Evolutionary conservation across 2,888 invertebrate genomes (phyloP).

Genomic region (Amphipoea lucens): DNA sequence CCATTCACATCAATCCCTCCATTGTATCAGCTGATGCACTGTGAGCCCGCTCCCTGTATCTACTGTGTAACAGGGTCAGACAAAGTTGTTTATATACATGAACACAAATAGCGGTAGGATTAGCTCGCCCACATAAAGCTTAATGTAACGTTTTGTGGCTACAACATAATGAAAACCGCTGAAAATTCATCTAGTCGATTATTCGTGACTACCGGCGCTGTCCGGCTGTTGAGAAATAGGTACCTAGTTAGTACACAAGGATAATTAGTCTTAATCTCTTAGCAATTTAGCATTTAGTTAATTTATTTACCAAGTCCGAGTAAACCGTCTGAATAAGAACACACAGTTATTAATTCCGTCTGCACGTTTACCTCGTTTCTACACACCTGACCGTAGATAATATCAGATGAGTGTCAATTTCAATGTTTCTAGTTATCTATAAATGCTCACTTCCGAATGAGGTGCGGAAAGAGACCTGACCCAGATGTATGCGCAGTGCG

Average conservation of each 20-base stretch:
- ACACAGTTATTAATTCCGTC: slow-evolving; percentile 53
- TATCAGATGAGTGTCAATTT: slow-evolving; percentile 65
- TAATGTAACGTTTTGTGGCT: slow-evolving; percentile 61
- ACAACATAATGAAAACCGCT: slow-evolving; percentile 41
- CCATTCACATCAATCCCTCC: slow-evolving; percentile 72
- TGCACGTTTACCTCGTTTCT: slow-evolving; percentile 65
- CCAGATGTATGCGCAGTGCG: slow-evolving; percentile 75
- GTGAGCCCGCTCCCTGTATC: slow-evolving; percentile 66
- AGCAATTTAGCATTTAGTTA: slow-evolving; percentile 21
- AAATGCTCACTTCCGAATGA: slow-evolving; percentile 73
- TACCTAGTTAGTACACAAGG: slow-evolving; percentile 12
- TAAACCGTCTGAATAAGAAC: slow-evolving; percentile 38
- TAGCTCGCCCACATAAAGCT: slow-evolving; percentile 58
- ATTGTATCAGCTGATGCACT: slow-evolving; percentile 74
- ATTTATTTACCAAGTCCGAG: slow-evolving; percentile 37
- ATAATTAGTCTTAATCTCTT: slow-evolving; percentile 39
- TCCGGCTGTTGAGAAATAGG: slow-evolving; percentile 33
- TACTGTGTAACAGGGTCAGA: slow-evolving; percentile 68
- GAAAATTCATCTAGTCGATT: slow-evolving; percentile 39
- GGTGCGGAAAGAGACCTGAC: slow-evolving; percentile 76
- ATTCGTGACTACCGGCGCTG: slow-evolving; percentile 21
- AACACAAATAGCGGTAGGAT: slow-evolving; percentile 62
- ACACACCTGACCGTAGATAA: slow-evolving; percentile 62
- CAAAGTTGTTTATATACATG: slow-evolving; percentile 57
- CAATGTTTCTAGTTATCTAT: slow-evolving; percentile 69